Conservation (phyloP, 2,888 invertebrate genomes). For the Alloplasta piceator region DNA sequence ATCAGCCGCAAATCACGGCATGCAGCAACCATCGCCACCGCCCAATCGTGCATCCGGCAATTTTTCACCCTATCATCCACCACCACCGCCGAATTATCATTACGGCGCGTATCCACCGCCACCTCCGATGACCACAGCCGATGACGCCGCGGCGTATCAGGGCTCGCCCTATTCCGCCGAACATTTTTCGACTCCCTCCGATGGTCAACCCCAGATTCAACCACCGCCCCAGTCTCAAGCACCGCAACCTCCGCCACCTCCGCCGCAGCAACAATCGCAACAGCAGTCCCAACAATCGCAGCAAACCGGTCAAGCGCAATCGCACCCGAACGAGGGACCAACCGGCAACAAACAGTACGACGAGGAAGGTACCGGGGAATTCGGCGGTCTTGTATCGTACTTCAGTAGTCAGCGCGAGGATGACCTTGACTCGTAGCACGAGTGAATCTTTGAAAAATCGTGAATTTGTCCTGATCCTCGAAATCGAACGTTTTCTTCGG, state of each 20-base stretch:
- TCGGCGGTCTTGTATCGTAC: conserved; percentile 95
- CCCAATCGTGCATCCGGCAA: conserved; percentile 80
- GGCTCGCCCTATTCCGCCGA: conserved; percentile 80
- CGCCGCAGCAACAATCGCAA: conserved; percentile 71
- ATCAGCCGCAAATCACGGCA: conserved; percentile 74
- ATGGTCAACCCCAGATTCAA: conserved; percentile 70
- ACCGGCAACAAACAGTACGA: conserved; percentile 82
- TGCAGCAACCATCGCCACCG: conserved; percentile 82
- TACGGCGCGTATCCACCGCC: conserved; percentile 83
- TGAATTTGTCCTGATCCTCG: conserved; percentile 38
- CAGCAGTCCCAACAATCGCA: conserved; percentile 35
- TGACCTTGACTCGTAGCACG: conserved; percentile 91
- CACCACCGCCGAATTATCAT: conserved; percentile 83
- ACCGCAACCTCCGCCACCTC: conserved; percentile 68
- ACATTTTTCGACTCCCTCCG: conserved; percentile 71
- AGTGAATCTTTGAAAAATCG: conserved; percentile 79
- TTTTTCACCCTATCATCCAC: conserved; percentile 83
- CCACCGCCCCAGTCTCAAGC: conserved; percentile 69
- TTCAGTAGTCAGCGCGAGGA: conserved; percentile 96
- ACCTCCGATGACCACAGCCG: conserved; percentile 81
- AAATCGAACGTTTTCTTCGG: conserved; percentile 17
- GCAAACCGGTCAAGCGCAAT: conserved; percentile 49
- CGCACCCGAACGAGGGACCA: conserved; percentile 67
- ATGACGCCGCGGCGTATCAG: conserved; percentile 83
- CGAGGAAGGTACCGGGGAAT: conserved; percentile 89